Evolutionary conservation across 2,113 vertebrate species (phyloP), one percentile per base, ranked within the genome.

Genomic region (Pagrus major): DNA sequence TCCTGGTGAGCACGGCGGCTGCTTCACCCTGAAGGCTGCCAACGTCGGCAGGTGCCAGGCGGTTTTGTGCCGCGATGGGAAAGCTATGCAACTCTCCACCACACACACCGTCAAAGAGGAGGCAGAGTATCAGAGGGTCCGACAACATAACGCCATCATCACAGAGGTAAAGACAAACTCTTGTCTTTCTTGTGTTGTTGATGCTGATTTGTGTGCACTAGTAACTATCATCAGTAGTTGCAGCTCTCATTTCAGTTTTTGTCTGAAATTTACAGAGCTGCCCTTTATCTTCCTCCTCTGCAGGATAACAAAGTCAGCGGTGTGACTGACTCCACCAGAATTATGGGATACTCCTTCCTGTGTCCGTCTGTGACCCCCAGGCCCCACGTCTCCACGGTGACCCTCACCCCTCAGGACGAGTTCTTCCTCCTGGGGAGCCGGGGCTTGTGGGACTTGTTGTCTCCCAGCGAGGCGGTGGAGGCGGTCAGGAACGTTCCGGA

Each of bases 221-320:
- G n/a, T n/a, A n/a, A n/a, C n/a, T n/a, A n/a, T n/a, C 25, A 46
- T 42, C 12, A 20, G 3, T 25, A 23, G 16, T 27, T 63, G 16
- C 10, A 42, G 47, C n/a, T n/a, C n/a, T n/a, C 3, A 23, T 67
- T 16, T 68, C 2, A 68, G 46, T 12, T 55, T 76, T 76, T 47
- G 29, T 49, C 44, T 18, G 12, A 20, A 35, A 54, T 9, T n/a
- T 2, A 21, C 35, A 2, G 25, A 23, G 54, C 14, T 2, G n/a
- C n/a, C 2, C 10, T 5, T 41, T 33, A 66, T 41, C 37, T 35
- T 0, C 11, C 18, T 35, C 47, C 58, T 37, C 55, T 91, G 3
- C 93, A 99, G 98, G 98, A 99, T n/a, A 97, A 97, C 90, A 99
- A 99, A 94, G 97, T 99, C 76, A 97, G 97, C 0, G 98, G 98